Base-by-base conservation (phyloP, 1,140 invertebrate species). In the Drosophila micromelanica region DNA sequence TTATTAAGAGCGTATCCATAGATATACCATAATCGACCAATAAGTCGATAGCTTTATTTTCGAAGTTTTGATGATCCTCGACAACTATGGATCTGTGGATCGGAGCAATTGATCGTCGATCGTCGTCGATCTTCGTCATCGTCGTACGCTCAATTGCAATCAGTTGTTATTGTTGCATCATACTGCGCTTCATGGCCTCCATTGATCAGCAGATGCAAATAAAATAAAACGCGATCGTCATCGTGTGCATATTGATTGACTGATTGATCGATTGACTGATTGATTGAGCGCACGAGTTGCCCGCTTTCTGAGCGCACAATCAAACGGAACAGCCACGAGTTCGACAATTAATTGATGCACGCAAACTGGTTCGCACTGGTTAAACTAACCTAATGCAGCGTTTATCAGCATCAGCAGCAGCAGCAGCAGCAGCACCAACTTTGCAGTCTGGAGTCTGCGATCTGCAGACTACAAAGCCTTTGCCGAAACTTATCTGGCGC, bases 401-500 rank as follows among this genome's bases (percentile, higher is more conserved):
- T 11, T 42, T 56, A 67, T 56, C 37, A 49, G 27, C 37, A 5
- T 35, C 32, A 3, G 43, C 23, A 6, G 9, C 38, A 30, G 55
- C 38, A 49, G 27, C 35, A 8, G 43, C 32, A 3, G 43, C 23
- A 6, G 9, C 48, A 17, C 12, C 27, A 6, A 8, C 49, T 37
- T 60, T 49, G 35, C 3, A 8, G 35, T 32, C 11, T 49, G 23
- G n/a, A 9, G 11, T 59, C 43, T 45, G 42, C 42, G 45, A 40
- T 59, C 56, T 54, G 51, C 61, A 69, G 76, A 86, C 80, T 90
- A 85, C 80, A 89, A 90, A 86, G 76, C 64, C 70, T 90, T 90
- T 85, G 80, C 84, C 85, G 80, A 89, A 89, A 80, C 67, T 77
- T 90, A 89, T 89, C 82, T 82, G 68, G 59, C 69, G 76, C 80